Conservation (phyloP, 2,113 vertebrate genomes). For the Corythornis vintsioides region DNA sequence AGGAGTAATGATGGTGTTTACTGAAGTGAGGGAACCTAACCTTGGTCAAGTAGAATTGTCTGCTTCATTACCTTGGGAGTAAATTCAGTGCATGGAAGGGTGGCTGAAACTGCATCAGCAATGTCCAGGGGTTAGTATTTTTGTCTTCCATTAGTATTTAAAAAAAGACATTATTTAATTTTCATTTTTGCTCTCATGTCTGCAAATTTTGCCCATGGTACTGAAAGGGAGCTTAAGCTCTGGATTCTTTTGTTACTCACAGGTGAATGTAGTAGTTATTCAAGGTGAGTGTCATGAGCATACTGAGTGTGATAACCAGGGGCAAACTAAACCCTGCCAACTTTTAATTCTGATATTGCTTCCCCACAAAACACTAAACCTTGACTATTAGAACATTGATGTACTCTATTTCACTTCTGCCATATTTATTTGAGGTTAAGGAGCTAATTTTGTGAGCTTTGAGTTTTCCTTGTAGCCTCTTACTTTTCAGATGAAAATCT, state of each 20-base stretch:
- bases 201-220: background rate
- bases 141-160: background rate
- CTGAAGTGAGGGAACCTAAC: background rate
- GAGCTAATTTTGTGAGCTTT: background rate
- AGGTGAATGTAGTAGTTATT: background rate
- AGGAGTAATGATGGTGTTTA: background rate
- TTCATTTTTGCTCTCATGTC: background rate
- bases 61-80: background rate
- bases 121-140: background rate
- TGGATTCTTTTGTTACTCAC: background rate
- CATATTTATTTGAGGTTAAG: slow-evolving; percentile 3
- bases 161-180: background rate
- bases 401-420: background rate
- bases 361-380: background rate
- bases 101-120: background rate
- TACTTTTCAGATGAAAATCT: background rate
- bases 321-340: background rate
- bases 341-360: background rate
- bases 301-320: background rate
- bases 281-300: background rate
- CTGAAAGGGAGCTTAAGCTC: background rate
- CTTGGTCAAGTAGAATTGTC: background rate
- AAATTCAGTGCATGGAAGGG: background rate
- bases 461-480: background rate
- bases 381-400: background rate